Percentiles rank a stretch among this genome's conserved stretches.
These are phyloP conservation scores for Hyppa rectilinea DNA, from an alignment of 2,888 invertebrate species.

Conservation along the genomic window DNA sequence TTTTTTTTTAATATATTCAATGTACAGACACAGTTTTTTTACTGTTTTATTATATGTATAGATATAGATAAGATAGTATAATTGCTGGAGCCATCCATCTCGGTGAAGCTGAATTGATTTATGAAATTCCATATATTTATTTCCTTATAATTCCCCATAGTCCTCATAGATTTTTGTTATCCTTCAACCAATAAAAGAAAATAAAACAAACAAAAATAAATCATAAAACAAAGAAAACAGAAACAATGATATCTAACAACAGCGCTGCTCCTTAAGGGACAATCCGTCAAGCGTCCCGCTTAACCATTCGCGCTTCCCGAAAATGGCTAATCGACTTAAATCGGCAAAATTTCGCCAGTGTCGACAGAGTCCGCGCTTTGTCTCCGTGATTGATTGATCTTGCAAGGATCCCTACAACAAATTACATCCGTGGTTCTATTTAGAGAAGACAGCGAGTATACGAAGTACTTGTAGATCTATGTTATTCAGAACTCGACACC, in stretches of 20 bases:
- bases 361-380: constrained; percentile 72
- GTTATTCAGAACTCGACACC: too few species aligned
- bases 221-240: not conserved
- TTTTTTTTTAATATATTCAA: too few species aligned
- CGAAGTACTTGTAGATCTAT: constrained; percentile 6
- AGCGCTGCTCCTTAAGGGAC: constrained; percentile 64
- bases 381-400: constrained; percentile 77
- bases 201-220: not conserved
- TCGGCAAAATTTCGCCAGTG: constrained; percentile 68
- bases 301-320: constrained; percentile 64
- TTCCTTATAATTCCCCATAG: too few species aligned
- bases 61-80: too few species aligned
- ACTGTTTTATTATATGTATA: too few species aligned
- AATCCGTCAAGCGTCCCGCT: constrained; percentile 70
- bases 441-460: constrained; percentile 34
- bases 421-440: constrained; percentile 64
- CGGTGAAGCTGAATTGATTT: not conserved
- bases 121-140: not conserved
- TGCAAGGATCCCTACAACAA: constrained; percentile 68
- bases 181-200: not conserved
- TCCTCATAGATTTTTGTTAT: not conserved
- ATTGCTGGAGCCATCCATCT: too few species aligned
- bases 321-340: constrained; percentile 74
- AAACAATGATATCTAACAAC: not conserved
- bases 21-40: too few species aligned